Evolutionary conservation across 2,113 vertebrate genomes (phyloP).

Genomic region (Myiagra hebetior): DNA sequence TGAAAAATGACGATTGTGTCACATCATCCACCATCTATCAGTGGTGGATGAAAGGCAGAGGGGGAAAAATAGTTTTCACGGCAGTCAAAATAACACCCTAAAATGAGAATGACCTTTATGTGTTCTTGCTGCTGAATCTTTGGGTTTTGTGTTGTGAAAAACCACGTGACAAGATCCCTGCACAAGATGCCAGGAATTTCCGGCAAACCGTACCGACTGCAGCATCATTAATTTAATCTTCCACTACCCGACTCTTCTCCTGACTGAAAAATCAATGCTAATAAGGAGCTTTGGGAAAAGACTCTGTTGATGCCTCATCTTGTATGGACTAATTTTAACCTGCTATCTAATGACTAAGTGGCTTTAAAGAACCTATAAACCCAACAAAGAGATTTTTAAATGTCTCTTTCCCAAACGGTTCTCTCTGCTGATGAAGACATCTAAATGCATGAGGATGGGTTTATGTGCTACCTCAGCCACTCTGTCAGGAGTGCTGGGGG

Average conservation of each 20-base stretch:
- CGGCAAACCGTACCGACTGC: not conserved
- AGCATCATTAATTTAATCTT: constrained; percentile 51
- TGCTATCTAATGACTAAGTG: constrained; percentile 54
- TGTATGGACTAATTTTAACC: constrained; percentile 55
- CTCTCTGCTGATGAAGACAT: constrained; percentile 60
- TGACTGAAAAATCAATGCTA: constrained; percentile 65
- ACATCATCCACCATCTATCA: not conserved
- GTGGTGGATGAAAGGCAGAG: not conserved
- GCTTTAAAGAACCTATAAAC: constrained; percentile 59
- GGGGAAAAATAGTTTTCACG: not conserved
- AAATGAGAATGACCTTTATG: not conserved
- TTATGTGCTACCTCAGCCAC: constrained; percentile 42
- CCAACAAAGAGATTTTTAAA: constrained; percentile 49
- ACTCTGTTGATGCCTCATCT: constrained; percentile 33
- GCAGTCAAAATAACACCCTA: not conserved
- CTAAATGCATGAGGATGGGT: constrained; percentile 62
- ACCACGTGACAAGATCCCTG: not conserved
- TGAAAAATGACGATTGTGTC: not conserved
- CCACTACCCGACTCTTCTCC: not conserved
- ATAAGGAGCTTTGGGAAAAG: constrained; percentile 56
- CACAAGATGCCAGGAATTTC: constrained; percentile 9
- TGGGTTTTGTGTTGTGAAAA: not conserved
- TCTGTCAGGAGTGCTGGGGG: not conserved
- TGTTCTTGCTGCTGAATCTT: not conserved
- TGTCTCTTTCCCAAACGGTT: constrained; percentile 11